phyloP scores from a whole-genome alignment of 2,797 vertebrate species.

The Pristis pectinata region DNA sequence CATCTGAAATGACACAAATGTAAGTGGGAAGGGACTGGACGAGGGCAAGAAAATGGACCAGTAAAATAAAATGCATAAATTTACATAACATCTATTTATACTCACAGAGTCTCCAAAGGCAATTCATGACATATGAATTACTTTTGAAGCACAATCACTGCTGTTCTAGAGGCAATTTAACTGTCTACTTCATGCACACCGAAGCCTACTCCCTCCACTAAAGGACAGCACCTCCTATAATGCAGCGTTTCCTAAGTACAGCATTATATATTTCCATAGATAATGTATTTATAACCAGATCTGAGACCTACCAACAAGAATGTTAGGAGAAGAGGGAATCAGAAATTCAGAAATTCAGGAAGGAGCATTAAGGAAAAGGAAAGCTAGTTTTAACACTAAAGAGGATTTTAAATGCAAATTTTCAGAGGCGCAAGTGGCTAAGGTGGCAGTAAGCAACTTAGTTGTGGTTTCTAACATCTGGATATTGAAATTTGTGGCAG shows the following conservation, averaged over 20 bases:
- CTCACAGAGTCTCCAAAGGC: background rate
- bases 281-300: background rate
- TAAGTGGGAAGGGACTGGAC: too few species aligned
- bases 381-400: background rate
- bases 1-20: too few species aligned
- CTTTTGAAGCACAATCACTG: background rate
- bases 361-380: background rate
- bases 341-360: background rate
- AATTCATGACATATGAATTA: background rate
- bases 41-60: too few species aligned
- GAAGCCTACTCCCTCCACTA: background rate
- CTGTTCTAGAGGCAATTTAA: background rate
- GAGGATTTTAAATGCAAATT: background rate
- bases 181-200: background rate
- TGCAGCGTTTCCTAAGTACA: background rate
- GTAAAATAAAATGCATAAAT: background rate
- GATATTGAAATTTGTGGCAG: background rate
- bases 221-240: background rate
- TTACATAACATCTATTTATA: background rate
- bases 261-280: background rate
- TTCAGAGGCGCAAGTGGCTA: background rate
- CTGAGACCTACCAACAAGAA: background rate
- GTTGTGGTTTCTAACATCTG: background rate
- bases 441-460: background rate
- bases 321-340: background rate